Evolutionary conservation across 2,797 vertebrate genomes (phyloP).

Genomic region (Neomorphus geoffroyi): DNA sequence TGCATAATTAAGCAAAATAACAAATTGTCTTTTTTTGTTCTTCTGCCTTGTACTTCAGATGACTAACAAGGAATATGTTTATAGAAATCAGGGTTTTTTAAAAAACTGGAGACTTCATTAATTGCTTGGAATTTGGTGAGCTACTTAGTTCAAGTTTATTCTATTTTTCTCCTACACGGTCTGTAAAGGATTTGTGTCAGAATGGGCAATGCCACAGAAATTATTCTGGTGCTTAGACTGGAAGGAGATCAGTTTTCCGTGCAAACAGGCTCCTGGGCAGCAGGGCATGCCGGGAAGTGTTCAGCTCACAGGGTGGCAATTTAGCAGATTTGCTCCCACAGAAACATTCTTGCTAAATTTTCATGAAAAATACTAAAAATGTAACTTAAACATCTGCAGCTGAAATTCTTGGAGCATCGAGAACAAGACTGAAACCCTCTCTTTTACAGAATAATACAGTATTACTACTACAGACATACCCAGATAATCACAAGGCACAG

Average conservation of each 20-base stretch:
- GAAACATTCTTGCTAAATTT: background rate
- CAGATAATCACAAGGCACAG: accelerated
- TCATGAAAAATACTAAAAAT: background rate
- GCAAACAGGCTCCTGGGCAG: background rate
- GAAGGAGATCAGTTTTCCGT: background rate
- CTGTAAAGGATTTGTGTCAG: background rate
- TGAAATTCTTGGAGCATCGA: background rate
- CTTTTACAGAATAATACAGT: accelerated
- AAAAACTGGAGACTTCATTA: background rate
- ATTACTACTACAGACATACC: accelerated
- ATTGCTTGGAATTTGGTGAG: background rate
- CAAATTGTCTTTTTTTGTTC: background rate
- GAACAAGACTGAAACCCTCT: too few species aligned
- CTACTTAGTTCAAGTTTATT: background rate
- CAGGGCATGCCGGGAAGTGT: accelerated
- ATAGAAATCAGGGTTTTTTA: background rate
- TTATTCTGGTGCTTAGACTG: accelerated
- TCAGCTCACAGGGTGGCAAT: accelerated
- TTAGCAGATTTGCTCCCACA: background rate
- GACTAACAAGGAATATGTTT: accelerated
- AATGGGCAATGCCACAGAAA: background rate
- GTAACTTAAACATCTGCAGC: background rate
- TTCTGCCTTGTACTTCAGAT: background rate
- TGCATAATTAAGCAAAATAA: background rate
- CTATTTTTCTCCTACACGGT: background rate